Evolutionary conservation across 2,113 vertebrate genomes (phyloP).

Genomic region (Brevimyrus niger): DNA sequence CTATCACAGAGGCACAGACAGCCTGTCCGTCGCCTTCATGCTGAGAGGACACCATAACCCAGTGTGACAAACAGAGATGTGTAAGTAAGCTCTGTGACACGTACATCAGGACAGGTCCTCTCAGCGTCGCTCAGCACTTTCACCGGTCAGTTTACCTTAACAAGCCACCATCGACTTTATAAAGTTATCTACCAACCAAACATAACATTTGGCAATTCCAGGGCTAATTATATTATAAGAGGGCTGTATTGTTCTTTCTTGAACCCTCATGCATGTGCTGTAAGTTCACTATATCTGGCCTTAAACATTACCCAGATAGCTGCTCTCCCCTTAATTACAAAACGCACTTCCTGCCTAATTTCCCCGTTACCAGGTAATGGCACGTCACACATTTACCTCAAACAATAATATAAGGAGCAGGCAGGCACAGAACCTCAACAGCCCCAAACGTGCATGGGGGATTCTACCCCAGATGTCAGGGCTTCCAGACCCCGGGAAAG

Average conservation of each 20-base stretch:
- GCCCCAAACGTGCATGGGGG: no score
- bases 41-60: neutral
- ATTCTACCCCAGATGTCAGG: neutral
- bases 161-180: neutral
- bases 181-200: neutral
- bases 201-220: neutral
- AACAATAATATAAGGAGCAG: neutral
- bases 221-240: neutral
- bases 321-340: neutral
- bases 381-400: neutral
- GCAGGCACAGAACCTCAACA: neutral
- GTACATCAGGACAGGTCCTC: neutral
- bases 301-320: neutral
- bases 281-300: neutral
- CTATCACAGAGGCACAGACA: conserved; percentile 30
- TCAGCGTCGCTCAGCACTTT: neutral
- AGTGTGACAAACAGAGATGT: neutral
- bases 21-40: conserved; percentile 16
- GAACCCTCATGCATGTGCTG: neutral
- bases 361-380: neutral
- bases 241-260: neutral
- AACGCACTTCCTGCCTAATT: neutral
- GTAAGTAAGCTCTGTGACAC: neutral
- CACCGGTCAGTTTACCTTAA: neutral
- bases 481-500: neutral